phyloP scores from a whole-genome alignment of 2,113 vertebrate genomes.

The Oceanodroma tethys region DNA sequence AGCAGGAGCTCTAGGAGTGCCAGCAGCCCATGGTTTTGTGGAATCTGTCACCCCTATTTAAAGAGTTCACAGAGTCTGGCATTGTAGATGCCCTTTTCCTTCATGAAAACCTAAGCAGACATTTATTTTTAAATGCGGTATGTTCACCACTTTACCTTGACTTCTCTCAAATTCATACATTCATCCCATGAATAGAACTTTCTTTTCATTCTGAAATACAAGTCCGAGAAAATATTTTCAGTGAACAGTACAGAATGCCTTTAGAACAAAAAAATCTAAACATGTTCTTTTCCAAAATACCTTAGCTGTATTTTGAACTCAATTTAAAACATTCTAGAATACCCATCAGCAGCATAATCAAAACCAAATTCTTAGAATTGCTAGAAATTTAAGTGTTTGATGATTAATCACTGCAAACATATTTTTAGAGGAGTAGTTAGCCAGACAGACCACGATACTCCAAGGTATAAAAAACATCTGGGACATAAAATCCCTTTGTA shows the following conservation, averaged over 20 bases:
- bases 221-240: neutral
- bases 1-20: neutral
- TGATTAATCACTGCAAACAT: neutral
- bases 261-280: neutral
- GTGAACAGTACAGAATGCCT: neutral
- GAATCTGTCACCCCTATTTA: neutral
- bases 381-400: neutral
- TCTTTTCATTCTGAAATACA: slow-evolving; percentile 91
- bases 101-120: neutral
- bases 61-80: neutral
- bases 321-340: neutral
- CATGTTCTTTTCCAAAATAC: neutral
- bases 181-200: slow-evolving; percentile 99
- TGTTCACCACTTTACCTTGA: slow-evolving; percentile 83
- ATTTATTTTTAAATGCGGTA: neutral
- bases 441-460: neutral
- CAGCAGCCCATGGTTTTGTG: neutral
- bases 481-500: neutral
- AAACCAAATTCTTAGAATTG: neutral
- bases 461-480: neutral
- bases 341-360: neutral
- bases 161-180: slow-evolving; percentile 97
- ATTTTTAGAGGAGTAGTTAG: neutral
- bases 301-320: neutral
- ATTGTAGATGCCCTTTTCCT: neutral